phyloP scores from a whole-genome alignment of 2,797 vertebrate species.

The Lycodopsis pacificus region DNA sequence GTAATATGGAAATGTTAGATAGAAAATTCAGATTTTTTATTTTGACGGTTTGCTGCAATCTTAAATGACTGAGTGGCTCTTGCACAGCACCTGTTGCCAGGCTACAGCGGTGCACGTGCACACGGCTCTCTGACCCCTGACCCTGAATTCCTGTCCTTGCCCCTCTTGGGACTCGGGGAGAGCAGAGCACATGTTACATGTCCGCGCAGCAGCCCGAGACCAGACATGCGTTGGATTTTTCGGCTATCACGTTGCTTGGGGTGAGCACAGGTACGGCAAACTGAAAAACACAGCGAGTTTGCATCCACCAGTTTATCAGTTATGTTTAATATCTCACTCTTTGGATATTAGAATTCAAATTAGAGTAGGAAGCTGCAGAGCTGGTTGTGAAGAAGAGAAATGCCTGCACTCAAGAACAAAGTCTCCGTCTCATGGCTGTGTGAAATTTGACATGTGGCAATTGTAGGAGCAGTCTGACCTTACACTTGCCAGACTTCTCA shows the following conservation, averaged over 20 bases:
- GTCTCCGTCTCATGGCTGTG: slow-evolving; percentile 58
- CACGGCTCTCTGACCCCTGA: slow-evolving; percentile 70
- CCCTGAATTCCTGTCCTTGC: slow-evolving; percentile 67
- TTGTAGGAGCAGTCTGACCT: slow-evolving; percentile 54
- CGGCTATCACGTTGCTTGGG: not conserved
- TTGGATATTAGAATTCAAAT: slow-evolving; percentile 13
- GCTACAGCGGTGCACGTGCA: slow-evolving; percentile 64
- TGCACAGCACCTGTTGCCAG: slow-evolving; percentile 78
- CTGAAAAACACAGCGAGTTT: not conserved
- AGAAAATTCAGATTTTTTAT: slow-evolving; percentile 7
- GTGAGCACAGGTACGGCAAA: slow-evolving; percentile 18
- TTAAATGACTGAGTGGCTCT: slow-evolving; percentile 31
- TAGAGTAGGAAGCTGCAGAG: slow-evolving; percentile 28
- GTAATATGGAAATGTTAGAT: not conserved
- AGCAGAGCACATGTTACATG: slow-evolving; percentile 67
- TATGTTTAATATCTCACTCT: not conserved
- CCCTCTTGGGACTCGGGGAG: slow-evolving; percentile 67
- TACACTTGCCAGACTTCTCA: slow-evolving; percentile 63
- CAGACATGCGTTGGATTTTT: slow-evolving; percentile 36
- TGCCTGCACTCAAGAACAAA: slow-evolving; percentile 44
- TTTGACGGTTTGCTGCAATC: slow-evolving; percentile 26
- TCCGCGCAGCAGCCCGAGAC: slow-evolving; percentile 52
- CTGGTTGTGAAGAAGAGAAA: slow-evolving; percentile 55
- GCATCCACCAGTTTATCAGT: not conserved
- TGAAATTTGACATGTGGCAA: slow-evolving; percentile 67